Conservation (phyloP, 2,113 vertebrate species). For the Craseonycteris thonglongyai region DNA sequence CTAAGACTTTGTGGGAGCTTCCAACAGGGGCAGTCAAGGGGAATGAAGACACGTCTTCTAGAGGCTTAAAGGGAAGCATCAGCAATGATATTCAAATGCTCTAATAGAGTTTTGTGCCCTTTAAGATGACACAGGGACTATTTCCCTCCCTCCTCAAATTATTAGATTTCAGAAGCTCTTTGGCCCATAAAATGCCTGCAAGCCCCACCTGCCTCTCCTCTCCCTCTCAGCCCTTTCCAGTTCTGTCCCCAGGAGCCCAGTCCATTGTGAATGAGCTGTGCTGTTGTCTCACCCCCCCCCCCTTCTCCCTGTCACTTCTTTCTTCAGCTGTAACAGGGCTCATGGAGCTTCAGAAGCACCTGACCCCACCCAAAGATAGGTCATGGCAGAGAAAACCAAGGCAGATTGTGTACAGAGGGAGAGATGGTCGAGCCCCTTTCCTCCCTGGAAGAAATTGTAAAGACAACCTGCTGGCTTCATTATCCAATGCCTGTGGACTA, state of each 20-base stretch:
- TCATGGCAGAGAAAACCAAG: neutral
- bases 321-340: neutral
- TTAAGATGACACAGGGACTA: neutral
- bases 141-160: neutral
- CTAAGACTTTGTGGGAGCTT: neutral
- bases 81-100: neutral
- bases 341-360: neutral
- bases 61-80: neutral
- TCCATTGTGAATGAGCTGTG: no score
- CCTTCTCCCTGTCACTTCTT: neutral
- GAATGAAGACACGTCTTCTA: neutral
- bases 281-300: neutral
- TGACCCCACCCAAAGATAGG: neutral
- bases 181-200: neutral
- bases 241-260: neutral
- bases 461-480: neutral
- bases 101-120: neutral
- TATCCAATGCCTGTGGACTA: fast-evolving
- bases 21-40: neutral
- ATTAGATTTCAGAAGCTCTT: neutral
- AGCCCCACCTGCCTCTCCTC: neutral
- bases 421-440: neutral
- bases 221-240: neutral
- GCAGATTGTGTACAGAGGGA: neutral
- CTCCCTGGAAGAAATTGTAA: neutral